Base-by-base conservation (phyloP, 2,888 invertebrate species). In the Nebria salina region DNA sequence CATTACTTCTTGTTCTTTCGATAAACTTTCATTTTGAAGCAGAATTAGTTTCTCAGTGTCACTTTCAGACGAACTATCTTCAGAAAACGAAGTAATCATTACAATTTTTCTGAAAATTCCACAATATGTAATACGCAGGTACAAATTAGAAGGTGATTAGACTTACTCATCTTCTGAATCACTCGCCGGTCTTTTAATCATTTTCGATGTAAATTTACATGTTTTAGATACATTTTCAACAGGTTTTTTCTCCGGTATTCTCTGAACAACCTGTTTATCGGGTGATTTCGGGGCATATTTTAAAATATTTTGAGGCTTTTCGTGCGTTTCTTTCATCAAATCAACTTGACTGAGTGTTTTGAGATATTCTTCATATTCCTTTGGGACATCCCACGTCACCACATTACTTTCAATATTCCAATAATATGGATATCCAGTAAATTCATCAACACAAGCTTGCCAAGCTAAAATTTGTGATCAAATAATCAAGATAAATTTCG, bases 401-500 rank as follows among this genome's bases (percentile, higher is more conserved):
- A 91, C 91, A 86, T 93, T 92, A 0, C 92, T 92, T 83, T 90
- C 88, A 15, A 90, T 89, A 85, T 93, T 92, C 93, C 93, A 93
- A 84, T 92, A 93, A 86, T 93, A 93, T 1, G 91, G 89, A 86
- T 91, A 93, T 1, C 93, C 93, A 0, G 91, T 91, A 13, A 89
- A 88, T 84, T 92, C 90, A 85, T 93, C 93, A 83, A 89, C 90
- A 85, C 93, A 93, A 86, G 92, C 91, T 89, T 93, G 91, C 94
- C 94, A 93, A 85, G 90, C 91, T 92, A 88, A 81, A 89, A 84
- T 77, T 20, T 54, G 4, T 54, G 20, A 64, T 41, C 34, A 1
- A 20, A 34, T 34, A 34, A 34, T 34, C 5, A 34, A 34, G 5
- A 34, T 70, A 70, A 11, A 70, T 70, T n/a, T 4, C 65, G 7